Evolutionary conservation across 2,888 invertebrate genomes (phyloP).

Genomic region (Andrena chrysosceles): DNA sequence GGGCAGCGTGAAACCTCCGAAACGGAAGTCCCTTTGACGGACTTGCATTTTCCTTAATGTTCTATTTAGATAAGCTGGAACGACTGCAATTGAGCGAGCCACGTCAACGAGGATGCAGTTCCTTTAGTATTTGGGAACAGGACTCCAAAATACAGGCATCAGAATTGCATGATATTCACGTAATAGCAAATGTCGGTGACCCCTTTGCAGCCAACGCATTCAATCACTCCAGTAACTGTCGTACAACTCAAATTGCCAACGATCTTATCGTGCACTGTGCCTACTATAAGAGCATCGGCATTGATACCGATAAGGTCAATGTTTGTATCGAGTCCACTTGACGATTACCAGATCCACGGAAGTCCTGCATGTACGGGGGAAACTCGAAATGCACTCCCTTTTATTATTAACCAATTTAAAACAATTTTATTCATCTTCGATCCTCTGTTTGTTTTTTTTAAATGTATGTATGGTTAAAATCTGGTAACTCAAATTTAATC

Average conservation of each 20-base stretch:
- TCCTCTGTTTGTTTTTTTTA: too few relatives aligned
- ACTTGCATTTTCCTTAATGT: constrained; percentile 1
- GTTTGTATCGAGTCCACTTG: constrained; percentile 29
- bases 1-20: constrained; percentile 34
- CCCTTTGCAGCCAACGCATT: neutral
- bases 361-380: constrained; percentile 13
- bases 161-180: neutral
- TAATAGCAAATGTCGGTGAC: neutral
- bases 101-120: neutral
- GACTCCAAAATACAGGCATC: neutral
- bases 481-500: too few relatives aligned
- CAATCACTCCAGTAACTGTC: too few relatives aligned
- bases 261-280: constrained; percentile 70
- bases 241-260: constrained; percentile 13
- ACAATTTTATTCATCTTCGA: too few relatives aligned
- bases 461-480: too few relatives aligned
- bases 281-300: constrained; percentile 73
- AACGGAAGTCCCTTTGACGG: neutral
- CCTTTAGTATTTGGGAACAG: neutral
- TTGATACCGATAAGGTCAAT: constrained; percentile 13
- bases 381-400: constrained; percentile 28
- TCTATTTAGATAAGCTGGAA: constrained; percentile 22
- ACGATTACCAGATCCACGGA: constrained; percentile 46
- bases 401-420: too few relatives aligned
- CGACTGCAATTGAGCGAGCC: constrained; percentile 24